phyloP scores from a whole-genome alignment of 1,140 invertebrate species.

The Dendrolimus punctatus region DNA sequence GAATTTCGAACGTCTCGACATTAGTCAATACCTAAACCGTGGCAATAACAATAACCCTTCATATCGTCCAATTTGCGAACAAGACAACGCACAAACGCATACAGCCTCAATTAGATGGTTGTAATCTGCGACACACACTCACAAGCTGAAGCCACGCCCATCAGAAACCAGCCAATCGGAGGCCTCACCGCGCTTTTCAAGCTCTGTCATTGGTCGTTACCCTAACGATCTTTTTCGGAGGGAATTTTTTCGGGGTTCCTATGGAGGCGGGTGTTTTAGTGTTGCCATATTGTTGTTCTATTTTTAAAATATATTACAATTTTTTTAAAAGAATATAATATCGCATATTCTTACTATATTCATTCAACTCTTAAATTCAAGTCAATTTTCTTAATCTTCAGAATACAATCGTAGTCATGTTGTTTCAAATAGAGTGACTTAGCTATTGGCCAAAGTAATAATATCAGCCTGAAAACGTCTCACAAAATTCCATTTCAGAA shows the following conservation, averaged over 20 bases:
- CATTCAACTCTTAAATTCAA: too few relatives aligned
- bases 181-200: slow-evolving; percentile 25
- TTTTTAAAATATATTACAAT: too few relatives aligned
- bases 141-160: slow-evolving; percentile 5
- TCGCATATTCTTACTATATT: too few relatives aligned
- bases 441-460: too few relatives aligned
- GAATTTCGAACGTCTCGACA: slow-evolving; percentile 2
- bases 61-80: slow-evolving; percentile 9
- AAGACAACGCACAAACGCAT: slow-evolving; percentile 16
- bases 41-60: not conserved
- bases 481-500: too few relatives aligned
- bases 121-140: slow-evolving; percentile 6
- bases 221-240: slow-evolving; percentile 50
- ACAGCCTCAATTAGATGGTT: slow-evolving; percentile 20
- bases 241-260: slow-evolving; percentile 61
- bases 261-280: slow-evolving; percentile 20
- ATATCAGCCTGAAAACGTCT: too few relatives aligned
- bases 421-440: too few relatives aligned
- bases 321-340: too few relatives aligned
- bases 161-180: slow-evolving; percentile 34
- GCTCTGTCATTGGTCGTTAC: slow-evolving; percentile 33
- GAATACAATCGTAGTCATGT: too few relatives aligned
- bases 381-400: too few relatives aligned
- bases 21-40: not conserved
- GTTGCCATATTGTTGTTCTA: too few relatives aligned